A percentile compares a stretch with the other conserved stretches of the same genome.
Conservation (phyloP, 2,888 invertebrate genomes). For the Lasioglossum calceatum region DNA sequence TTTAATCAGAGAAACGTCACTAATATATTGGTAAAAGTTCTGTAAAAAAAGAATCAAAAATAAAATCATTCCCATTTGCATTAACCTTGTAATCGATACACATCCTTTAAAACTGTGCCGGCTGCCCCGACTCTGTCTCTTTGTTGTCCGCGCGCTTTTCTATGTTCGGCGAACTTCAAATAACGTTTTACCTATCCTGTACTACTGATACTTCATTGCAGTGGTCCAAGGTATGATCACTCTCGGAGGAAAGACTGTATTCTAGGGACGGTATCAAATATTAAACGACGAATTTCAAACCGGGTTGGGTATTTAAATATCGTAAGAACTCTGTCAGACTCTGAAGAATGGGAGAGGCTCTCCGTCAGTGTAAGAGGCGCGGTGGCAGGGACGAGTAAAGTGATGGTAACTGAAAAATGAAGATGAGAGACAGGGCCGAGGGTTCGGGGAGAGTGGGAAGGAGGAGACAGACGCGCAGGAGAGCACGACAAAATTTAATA, state of each 20-base stretch:
- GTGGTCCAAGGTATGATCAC: too few relatives aligned
- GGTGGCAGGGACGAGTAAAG: background rate
- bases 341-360: background rate
- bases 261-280: background rate
- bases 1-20: too few relatives aligned
- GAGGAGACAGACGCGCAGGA: conserved; percentile 49
- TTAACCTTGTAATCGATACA: too few relatives aligned
- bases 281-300: background rate
- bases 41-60: too few relatives aligned
- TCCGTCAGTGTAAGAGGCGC: background rate
- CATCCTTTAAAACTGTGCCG: too few relatives aligned
- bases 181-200: too few relatives aligned
- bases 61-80: too few relatives aligned
- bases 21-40: too few relatives aligned
- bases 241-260: background rate
- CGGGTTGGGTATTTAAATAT: background rate
- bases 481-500: conserved; percentile 75
- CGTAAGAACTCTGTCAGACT: background rate
- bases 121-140: too few relatives aligned
- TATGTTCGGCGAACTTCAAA: too few relatives aligned
- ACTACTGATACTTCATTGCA: too few relatives aligned
- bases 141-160: too few relatives aligned
- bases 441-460: background rate
- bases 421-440: background rate
- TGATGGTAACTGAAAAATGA: conserved; percentile 8